Evolutionary conservation across 2,888 invertebrate species (phyloP), one percentile per base, ranked within the genome.

Genomic region (Pammene fasciana): DNA sequence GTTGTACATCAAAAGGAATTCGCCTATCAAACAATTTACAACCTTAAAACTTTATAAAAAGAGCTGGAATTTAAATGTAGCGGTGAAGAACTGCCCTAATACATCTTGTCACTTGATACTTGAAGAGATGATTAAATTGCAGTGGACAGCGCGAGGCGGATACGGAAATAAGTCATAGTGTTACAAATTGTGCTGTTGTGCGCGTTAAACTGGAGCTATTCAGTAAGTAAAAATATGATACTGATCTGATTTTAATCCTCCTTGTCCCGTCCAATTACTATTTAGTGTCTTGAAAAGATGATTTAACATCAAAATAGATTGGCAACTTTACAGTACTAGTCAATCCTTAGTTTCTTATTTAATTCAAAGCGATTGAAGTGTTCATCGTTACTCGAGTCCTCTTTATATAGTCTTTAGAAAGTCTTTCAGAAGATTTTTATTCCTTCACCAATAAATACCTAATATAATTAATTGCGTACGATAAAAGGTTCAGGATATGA

Each of bases 1-100:
- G 88, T 90, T 88, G 88, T 81, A 92, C 92, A 86, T 92, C 92
- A 92, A 92, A 92, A 89, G 86, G 88, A 82, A 80, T 79, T 79
- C 68, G 65, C 75, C 74, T 73, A 68, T 71, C 83, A 83, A 79
- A 80, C 84, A 77, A 86, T 79, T 83, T 85, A 86, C 79, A 82
- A 87, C 90, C 85, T 85, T 90, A 89, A 77, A 76, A 59, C 68
- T 72, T 59, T 70, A 65, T 73, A 70, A 65, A 74, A 73, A 80
- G 78, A 83, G 78, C 73, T 60, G 75, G 74, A 71, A 75, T 73
- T 77, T 75, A 73, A 76, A 73, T 41, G 71, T 72, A 57, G 68
- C 68, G 71, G 76, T 73, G 72, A 77, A 72, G 48, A 84, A 84
- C 81, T 85, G 83, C 78, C 83, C 83, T 81, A 87, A 88, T 86